Percentiles rank a stretch among this genome's conserved stretches.
Conservation (phyloP, 2,113 vertebrate species). For the Lipophrys pholis region DNA sequence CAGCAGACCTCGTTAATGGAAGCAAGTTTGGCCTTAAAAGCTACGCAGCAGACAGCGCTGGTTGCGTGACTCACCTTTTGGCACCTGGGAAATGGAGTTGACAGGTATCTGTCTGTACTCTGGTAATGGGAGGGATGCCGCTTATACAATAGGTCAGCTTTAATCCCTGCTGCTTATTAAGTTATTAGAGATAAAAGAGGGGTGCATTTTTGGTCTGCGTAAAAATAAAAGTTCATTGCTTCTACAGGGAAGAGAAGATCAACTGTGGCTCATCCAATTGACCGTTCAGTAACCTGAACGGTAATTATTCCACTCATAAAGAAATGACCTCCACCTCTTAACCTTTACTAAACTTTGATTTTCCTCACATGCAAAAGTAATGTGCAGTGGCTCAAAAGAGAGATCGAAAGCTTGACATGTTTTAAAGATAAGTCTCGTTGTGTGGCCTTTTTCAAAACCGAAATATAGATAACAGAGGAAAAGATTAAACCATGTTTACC, state of each 20-base stretch:
- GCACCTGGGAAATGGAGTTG: conserved; percentile 60
- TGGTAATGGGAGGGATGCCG: conserved; percentile 10
- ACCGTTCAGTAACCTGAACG: neutral
- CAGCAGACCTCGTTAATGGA: conserved; percentile 81
- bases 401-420: no score
- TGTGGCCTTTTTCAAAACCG: no score
- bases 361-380: no score
- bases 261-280: neutral
- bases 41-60: conserved; percentile 56
- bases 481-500: no score
- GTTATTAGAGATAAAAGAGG: neutral
- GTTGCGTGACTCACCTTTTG: conserved; percentile 32
- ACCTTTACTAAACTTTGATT: no score
- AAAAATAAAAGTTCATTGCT: neutral
- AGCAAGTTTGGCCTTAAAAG: conserved; percentile 67
- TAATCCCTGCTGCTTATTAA: conserved; percentile 10
- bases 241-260: conserved; percentile 10
- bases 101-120: conserved; percentile 39
- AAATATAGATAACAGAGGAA: no score
- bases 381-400: no score
- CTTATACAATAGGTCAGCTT: neutral
- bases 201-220: neutral
- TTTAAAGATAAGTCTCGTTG: no score
- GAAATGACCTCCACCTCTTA: neutral
- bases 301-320: neutral